phyloP scores from a whole-genome alignment of 35 echinoderm and acorn worm genomes.

The Diadema setosum region DNA sequence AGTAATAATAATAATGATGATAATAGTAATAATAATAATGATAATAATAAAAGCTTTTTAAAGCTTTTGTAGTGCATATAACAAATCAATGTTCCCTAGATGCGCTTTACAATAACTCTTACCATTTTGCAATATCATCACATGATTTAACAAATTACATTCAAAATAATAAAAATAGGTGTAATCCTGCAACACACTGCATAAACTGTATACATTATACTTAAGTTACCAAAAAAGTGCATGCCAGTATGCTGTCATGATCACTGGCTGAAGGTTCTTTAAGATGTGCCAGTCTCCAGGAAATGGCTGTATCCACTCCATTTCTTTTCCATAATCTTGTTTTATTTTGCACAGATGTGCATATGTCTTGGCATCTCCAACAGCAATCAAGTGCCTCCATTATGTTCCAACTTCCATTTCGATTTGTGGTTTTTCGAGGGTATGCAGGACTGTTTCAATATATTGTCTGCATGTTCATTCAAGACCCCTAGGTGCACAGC shows the following conservation, averaged over 20 bases:
- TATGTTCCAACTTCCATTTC: not conserved
- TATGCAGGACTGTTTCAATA: not conserved
- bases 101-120: too few relatives aligned
- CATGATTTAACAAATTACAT: too few relatives aligned
- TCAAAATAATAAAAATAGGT: too few relatives aligned
- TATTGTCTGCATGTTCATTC: not conserved
- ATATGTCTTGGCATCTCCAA: not conserved
- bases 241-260: conserved; percentile 17
- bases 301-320: conserved; percentile 26
- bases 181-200: too few relatives aligned
- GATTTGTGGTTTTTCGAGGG: not conserved
- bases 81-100: too few relatives aligned
- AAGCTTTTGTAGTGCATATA: too few relatives aligned
- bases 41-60: too few relatives aligned
- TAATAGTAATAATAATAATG: too few relatives aligned
- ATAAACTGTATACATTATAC: too few relatives aligned
- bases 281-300: conserved; percentile 39
- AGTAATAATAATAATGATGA: too few relatives aligned
- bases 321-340: not conserved
- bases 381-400: not conserved
- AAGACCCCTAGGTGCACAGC: not conserved
- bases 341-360: not conserved
- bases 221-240: too few relatives aligned
- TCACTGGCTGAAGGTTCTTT: conserved; percentile 26
- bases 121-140: too few relatives aligned